Evolutionary conservation across 2,113 vertebrate species (phyloP), one percentile per base, ranked within the genome.

Genomic region (Pelvicachromis taeniatus): DNA sequence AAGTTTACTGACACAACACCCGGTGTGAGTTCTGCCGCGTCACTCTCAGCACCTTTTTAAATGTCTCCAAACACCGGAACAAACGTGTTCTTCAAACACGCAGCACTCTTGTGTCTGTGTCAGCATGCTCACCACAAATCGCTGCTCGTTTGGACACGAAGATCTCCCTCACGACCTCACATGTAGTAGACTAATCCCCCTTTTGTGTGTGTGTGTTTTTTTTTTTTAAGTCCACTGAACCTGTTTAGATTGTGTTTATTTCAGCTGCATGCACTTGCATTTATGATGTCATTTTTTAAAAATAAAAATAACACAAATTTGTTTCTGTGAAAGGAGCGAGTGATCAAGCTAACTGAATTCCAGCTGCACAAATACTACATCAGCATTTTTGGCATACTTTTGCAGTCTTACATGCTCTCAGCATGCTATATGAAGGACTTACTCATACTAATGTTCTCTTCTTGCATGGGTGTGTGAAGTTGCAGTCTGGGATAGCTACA

Each of bases 41-140:
- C 85, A 84, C 91, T 84, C 88, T 86, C 83, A 68, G 85, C 92
- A 85, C 81, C 92, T 94, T 95, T 95, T 90, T n/a, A 91, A 93
- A 93, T 14, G 83, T 84, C 87, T 90, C 86, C 85, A 83, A 63
- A 89, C 78, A 87, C 83, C 19, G 42, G 78, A 42, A 63, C 42
- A 23, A 21, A 40, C n/a, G 53, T 80, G 55, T 85, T 61, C 77
- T 83, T 85, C 23, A 79, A 77, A 83, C 79, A 84, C 82, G 38
- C 77, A 33, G 82, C 83, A 85, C 84, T 61, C n/a, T 73, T 26
- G 7, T 33, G 13, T 40, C 53, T 78, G 73, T 73, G 65, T 59
- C 23, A 2, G 93, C 94, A 95, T 95, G 95, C 84, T 92, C 91
- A 92, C 87, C 40, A 70, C 26, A 91, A 68, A 59, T 77, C 2